These are phyloP conservation scores for Donacobius atricapilla DNA, from an alignment of 2,113 vertebrate genomes.

Conservation along the genomic window DNA sequence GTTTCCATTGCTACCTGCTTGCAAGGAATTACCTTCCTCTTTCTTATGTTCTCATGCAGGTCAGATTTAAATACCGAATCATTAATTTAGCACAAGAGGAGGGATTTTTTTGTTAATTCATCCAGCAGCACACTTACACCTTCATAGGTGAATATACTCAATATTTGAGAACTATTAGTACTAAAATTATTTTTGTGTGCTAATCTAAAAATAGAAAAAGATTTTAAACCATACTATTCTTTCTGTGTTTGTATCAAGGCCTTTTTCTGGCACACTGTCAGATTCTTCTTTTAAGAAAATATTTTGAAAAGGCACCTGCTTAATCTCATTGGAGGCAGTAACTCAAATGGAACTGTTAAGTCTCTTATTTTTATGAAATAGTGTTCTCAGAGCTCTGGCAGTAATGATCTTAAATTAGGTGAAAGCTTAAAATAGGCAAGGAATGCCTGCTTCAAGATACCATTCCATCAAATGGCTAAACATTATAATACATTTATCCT, in stretches of 20 bases:
- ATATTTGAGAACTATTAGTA: background rate
- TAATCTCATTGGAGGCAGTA: background rate
- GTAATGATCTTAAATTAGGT: background rate
- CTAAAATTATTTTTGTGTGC: background rate
- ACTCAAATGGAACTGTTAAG: background rate
- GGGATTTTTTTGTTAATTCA: background rate
- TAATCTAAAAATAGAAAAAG: background rate
- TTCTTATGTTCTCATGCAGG: background rate
- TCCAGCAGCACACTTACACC: background rate
- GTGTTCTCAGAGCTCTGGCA: background rate
- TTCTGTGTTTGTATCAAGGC: background rate
- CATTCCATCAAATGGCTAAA: background rate
- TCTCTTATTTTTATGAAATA: background rate
- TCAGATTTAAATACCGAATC: background rate
- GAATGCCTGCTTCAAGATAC: background rate
- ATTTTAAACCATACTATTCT: background rate
- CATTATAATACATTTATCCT: background rate
- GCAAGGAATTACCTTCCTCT: background rate
- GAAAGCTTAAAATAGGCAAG: background rate
- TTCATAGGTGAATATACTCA: background rate
- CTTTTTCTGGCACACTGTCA: background rate
- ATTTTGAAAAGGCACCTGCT: background rate
- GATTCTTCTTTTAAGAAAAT: background rate
- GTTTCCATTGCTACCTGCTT: background rate
- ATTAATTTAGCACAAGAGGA: background rate